Conservation (phyloP, 2,113 vertebrate species). For the Acrocephalus arundinaceus region DNA sequence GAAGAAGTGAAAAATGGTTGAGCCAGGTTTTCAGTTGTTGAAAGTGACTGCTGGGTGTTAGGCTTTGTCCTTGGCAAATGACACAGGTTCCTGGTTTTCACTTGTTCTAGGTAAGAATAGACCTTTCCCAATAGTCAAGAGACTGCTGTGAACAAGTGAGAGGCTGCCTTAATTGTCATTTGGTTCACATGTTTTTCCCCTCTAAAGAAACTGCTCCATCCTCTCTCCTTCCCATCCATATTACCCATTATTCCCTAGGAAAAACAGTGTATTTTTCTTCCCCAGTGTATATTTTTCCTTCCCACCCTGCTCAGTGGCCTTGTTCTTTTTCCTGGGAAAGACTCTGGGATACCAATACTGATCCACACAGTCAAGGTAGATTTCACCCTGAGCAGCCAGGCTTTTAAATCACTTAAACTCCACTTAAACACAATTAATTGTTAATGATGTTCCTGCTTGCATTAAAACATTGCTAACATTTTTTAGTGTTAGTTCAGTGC, state of each 20-base stretch:
- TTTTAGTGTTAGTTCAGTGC: not conserved
- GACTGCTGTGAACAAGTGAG: not conserved
- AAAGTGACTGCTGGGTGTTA: not conserved
- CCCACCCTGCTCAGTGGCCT: not conserved
- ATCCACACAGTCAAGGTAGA: not conserved
- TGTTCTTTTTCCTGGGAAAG: not conserved
- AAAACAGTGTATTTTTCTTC: not conserved
- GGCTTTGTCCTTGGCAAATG: not conserved
- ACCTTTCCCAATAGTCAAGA: not conserved
- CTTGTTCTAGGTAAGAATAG: not conserved
- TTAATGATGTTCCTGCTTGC: constrained; percentile 6
- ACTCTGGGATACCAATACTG: not conserved
- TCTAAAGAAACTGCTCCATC: not conserved
- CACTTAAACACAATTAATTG: constrained; percentile 25
- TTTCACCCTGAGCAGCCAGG: not conserved
- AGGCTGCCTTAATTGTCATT: not conserved
- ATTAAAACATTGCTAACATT: constrained; percentile 5
- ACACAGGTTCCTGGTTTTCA: not conserved
- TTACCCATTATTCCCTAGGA: not conserved
- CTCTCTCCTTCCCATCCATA: not conserved
- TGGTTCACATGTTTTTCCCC: not conserved
- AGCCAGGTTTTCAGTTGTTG: not conserved
- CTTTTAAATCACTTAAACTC: constrained; percentile 29
- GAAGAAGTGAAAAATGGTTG: not conserved
- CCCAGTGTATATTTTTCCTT: not conserved